Percentiles rank a stretch among this genome's conserved stretches.
Conservation (phyloP, 2,113 vertebrate species). For the Sprattus sprattus region DNA sequence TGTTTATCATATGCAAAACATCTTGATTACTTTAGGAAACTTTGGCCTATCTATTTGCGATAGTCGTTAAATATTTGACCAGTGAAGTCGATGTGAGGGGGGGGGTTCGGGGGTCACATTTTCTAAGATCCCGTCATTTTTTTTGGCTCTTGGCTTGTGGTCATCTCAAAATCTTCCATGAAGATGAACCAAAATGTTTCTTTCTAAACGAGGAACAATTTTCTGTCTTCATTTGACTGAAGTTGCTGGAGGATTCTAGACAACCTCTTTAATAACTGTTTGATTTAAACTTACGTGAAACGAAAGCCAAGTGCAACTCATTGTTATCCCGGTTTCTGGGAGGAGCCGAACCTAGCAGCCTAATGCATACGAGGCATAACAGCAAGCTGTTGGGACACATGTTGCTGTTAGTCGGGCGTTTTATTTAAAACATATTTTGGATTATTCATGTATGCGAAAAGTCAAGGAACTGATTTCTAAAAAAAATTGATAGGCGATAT, state of each 20-base stretch:
- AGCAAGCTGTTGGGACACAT: neutral
- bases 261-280: neutral
- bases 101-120: neutral
- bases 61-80: neutral
- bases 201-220: neutral
- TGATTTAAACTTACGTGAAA: neutral
- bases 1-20: neutral
- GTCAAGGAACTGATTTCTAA: neutral
- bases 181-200: neutral
- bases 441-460: neutral
- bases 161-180: neutral
- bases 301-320: constrained; percentile 31
- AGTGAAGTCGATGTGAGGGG: neutral
- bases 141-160: neutral
- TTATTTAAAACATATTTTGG: neutral
- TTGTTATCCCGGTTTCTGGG: constrained; percentile 32
- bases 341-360: constrained; percentile 17
- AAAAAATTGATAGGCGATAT: neutral
- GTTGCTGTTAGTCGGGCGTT: neutral
- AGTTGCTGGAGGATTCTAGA: neutral
- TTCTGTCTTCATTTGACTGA: neutral
- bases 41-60: neutral
- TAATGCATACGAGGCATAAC: neutral
- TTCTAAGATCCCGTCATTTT: neutral
- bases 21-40: neutral